A percentile compares a stretch with the other conserved stretches of the same genome.
phyloP scores from a whole-genome alignment of 2,797 vertebrate species.

The Cygnus olor region DNA sequence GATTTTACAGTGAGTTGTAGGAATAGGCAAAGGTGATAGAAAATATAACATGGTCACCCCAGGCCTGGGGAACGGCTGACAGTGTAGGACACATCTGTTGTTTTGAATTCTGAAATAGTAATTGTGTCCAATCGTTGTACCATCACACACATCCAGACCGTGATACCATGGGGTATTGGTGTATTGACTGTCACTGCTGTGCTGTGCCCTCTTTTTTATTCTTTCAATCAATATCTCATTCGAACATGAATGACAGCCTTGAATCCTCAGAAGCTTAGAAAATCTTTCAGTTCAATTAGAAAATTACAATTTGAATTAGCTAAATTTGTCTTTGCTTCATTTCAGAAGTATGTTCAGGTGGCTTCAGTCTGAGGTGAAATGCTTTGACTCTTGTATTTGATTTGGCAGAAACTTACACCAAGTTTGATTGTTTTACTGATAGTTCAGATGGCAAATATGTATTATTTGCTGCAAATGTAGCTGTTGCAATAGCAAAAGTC shows the following conservation, averaged over 20 bases:
- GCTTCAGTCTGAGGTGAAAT: neutral
- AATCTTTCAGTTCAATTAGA: neutral
- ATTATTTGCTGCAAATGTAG: neutral
- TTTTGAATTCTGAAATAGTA: neutral
- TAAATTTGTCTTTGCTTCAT: neutral
- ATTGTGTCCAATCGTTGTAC: neutral
- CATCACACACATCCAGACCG: neutral
- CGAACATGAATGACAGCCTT: neutral
- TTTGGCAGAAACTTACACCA: neutral
- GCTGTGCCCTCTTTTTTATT: neutral
- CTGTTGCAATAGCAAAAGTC: neutral
- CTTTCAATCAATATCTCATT: neutral
- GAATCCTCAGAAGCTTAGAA: neutral
- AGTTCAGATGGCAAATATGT: neutral
- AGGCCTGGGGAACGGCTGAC: neutral
- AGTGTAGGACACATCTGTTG: neutral
- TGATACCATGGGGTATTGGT: neutral
- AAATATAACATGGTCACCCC: neutral
- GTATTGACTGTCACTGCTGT: neutral
- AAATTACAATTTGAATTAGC: neutral
- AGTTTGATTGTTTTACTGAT: neutral
- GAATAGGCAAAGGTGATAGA: neutral
- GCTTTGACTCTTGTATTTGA: neutral
- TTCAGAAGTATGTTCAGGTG: neutral
- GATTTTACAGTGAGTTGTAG: neutral